Evolutionary conservation across 1,140 invertebrate species (phyloP), one percentile per base, ranked within the genome.

Genomic region (Parapsyche elsis): DNA sequence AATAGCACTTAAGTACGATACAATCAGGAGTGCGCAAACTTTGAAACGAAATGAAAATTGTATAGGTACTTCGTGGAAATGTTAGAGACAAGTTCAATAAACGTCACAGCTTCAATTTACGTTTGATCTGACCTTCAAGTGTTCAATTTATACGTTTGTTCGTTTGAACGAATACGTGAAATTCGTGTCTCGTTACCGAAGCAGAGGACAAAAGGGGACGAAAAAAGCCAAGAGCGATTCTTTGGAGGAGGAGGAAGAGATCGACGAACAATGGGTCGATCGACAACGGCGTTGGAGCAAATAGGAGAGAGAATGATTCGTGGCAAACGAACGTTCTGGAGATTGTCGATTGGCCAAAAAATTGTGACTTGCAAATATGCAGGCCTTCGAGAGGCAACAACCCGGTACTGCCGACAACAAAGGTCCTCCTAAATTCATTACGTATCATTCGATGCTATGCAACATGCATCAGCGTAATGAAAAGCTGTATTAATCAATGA

Each of bases 301-400:
- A 75, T 61, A 61, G 57, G 46, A 46, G 46, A 46, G 46, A 16
- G 67, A 71, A n/a, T 19, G 49, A 53, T n/a, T 14, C 12, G 49
- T 38, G 30, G 49, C 9, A 0, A 16, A 61, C 7, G 57, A 57
- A 21, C 57, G 21, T 61, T 61, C 57, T 61, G 57, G 57, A 61
- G 16, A 19, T 21, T 9, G 49, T 10, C 30, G 30, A 38, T 61
- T 21, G 7, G 14, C 57, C n/a, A 21, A 61, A 61, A 61, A 61
- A 61, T 5, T 61, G 57, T 61, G 57, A 61, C 57, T 61, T 61
- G 57, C 57, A 61, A 61, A 61, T 61, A 61, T 61, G 9, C 16
- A 53, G 10, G 12, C 1, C n/a, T 16, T 61, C 16, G 16, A 21
- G 57, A 45, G 7, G 21, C 23, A 71, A 26, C 21, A n/a, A 30